Base-by-base conservation (phyloP, 2,888 invertebrate species). In the Aspidapion aeneum region DNA sequence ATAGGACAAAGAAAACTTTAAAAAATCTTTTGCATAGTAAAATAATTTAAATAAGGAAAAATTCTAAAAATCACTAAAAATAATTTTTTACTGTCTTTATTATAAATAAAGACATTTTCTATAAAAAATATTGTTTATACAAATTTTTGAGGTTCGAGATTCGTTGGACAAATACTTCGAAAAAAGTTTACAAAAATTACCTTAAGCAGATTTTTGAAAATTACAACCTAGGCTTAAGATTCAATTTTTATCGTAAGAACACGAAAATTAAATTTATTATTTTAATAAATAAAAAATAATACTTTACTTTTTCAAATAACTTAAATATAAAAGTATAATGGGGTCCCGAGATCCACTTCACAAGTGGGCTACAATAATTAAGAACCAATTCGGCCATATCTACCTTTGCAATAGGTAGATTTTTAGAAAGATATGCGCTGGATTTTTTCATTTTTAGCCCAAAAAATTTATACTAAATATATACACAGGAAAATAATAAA, bases 401-500 rank as follows among this genome's bases (percentile, higher is more conserved):
- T 35, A 35, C 35, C 35, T 35, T 35, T 12, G 35, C 12, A 35
- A 35, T 35, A 35, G n/a, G 35, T 35, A 35, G 35, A 7, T 35
- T n/a, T n/a, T n/a, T n/a, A n/a, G n/a, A n/a, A n/a, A n/a, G 35
- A 12, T 3, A 35, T 35, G 12, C 12, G 35, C 35, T 35, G 35
- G 35, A 35, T 35, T 35, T 35, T 35, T 35, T 35, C 12, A 35
- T 35, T 35, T 35, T 35, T 35, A 35, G 35, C 35, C 35, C 35
- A 35, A 35, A 35, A n/a, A 35, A 35, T 35, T 35, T 35, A 35
- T 35, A 17, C 52, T 52, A 52, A 52, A 52, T 52, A 52, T 52
- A 52, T 52, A 18, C 19, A 52, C 5, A 52, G n/a, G 7, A 52
- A 9, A 9, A 52, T 52, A 52, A 52, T 35, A 35, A 52, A 19